Evolutionary conservation across 2,888 invertebrate species (phyloP).

Genomic region (Embidobia sp.): DNA sequence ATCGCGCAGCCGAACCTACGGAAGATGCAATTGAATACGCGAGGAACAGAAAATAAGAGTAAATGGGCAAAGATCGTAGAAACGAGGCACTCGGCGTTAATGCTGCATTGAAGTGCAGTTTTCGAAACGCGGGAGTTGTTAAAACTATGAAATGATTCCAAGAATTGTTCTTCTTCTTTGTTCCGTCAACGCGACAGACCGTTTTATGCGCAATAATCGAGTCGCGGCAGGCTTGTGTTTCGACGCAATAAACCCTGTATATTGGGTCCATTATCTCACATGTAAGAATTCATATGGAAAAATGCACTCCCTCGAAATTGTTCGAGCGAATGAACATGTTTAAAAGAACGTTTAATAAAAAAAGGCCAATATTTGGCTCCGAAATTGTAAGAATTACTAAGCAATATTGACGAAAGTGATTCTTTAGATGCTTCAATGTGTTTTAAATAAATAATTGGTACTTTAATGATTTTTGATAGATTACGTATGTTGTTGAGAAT

Average conservation of each 20-base stretch:
- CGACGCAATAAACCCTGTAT: conserved; percentile 45
- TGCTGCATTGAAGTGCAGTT: conserved; percentile 70
- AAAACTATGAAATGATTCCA: conserved; percentile 70
- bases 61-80: conserved; percentile 59
- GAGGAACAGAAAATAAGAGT: conserved; percentile 47
- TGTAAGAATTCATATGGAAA: conserved; percentile 16
- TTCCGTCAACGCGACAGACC: conserved; percentile 65
- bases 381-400: no score
- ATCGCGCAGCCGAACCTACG: conserved; percentile 12
- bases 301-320: not conserved
- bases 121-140: conserved; percentile 69
- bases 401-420: no score
- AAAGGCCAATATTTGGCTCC: no score
- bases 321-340: not conserved
- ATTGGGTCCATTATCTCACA: conserved; percentile 46
- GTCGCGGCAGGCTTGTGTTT: conserved; percentile 27
- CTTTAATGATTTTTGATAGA: no score
- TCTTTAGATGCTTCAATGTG: no score
- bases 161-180: conserved; percentile 71
- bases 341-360: no score
- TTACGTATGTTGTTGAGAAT: no score
- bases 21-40: conserved; percentile 47
- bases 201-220: conserved; percentile 54
- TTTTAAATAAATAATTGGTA: no score
- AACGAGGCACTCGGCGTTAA: conserved; percentile 66